These are phyloP conservation scores for Deroptyus accipitrinus DNA, from an alignment of 2,113 vertebrate species.

Conservation along the genomic window DNA sequence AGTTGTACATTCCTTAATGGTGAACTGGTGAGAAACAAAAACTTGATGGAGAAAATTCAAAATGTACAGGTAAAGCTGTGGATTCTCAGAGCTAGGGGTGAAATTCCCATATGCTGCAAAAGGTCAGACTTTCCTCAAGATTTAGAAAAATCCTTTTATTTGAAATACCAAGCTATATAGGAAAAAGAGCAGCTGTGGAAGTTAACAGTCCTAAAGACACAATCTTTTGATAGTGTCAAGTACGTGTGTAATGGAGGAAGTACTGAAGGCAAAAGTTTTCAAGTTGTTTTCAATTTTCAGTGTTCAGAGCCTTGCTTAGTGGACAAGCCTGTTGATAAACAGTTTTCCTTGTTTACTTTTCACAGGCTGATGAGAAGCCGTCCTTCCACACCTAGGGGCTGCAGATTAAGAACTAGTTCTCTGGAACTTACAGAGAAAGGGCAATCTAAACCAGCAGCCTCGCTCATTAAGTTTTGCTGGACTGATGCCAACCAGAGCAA, in stretches of 20 bases:
- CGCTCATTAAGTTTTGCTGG: background rate
- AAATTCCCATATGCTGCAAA: background rate
- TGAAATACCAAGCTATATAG: background rate
- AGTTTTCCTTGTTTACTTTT: background rate
- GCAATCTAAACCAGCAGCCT: background rate
- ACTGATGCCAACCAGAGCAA: background rate
- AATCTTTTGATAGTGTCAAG: background rate
- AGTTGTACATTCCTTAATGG: background rate
- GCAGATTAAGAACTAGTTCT: background rate
- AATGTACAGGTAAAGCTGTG: background rate
- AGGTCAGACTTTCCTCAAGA: background rate
- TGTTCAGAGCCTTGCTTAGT: background rate
- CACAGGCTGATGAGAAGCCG: background rate
- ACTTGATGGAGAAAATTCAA: background rate
- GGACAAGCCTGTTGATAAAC: background rate
- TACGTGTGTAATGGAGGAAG: background rate
- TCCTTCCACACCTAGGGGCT: background rate
- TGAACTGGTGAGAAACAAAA: background rate
- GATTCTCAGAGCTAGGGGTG: background rate
- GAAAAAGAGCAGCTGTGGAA: background rate
- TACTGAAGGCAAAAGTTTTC: background rate
- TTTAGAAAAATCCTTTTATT: background rate
- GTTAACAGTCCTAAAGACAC: background rate
- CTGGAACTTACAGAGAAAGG: background rate
- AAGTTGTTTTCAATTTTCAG: background rate